Percentiles rank a stretch among this genome's conserved stretches.
These are phyloP conservation scores for Nasonovia ribisnigri DNA, from an alignment of 2,888 invertebrate species.

Conservation along the genomic window DNA sequence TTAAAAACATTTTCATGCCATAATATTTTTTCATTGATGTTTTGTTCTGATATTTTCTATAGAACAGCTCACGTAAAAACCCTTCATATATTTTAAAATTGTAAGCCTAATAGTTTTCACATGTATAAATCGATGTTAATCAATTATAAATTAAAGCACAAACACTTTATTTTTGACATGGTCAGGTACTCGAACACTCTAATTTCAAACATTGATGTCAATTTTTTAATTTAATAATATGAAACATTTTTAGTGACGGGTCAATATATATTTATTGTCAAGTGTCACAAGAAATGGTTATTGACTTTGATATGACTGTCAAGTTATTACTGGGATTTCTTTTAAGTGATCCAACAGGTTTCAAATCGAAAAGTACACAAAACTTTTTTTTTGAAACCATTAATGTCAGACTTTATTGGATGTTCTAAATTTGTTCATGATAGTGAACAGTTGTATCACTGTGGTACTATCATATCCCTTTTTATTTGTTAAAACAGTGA, in stretches of 20 bases:
- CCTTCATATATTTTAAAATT: background rate
- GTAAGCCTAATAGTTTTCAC: background rate
- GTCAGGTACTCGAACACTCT: background rate
- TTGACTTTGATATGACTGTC: background rate
- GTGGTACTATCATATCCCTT: too few relatives aligned
- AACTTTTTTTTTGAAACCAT: background rate
- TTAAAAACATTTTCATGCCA: background rate
- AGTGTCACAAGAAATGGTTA: background rate
- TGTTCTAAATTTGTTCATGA: background rate
- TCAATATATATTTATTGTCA: background rate
- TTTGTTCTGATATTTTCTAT: background rate
- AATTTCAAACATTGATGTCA: background rate
- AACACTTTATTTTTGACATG: background rate
- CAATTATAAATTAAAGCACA: background rate
- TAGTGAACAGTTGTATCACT: background rate
- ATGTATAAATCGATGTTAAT: background rate
- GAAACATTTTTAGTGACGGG: background rate
- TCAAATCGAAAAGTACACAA: background rate
- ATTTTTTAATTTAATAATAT: background rate
- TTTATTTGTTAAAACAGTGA: background rate
- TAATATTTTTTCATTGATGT: conserved; percentile 12
- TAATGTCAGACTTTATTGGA: background rate
- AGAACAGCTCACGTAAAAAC: background rate
- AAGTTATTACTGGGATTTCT: background rate
- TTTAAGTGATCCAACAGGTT: background rate